Evolutionary conservation across 2,888 invertebrate genomes (phyloP).

Genomic region (Latheticus oryzae): DNA sequence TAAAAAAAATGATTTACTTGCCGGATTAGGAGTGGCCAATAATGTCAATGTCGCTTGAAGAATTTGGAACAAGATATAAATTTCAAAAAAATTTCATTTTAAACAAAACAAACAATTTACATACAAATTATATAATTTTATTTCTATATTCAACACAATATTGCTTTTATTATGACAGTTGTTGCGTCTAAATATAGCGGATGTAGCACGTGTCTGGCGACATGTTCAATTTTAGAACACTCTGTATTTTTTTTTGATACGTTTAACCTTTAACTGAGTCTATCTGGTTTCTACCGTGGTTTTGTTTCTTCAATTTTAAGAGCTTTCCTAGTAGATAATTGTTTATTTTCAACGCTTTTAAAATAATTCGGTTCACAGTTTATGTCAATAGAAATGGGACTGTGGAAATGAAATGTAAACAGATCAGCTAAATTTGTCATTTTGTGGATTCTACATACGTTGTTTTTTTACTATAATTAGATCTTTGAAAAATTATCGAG

Average conservation of each 20-base stretch:
- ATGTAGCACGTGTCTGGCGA: neutral
- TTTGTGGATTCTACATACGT: conserved; percentile 18
- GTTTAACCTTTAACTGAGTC: conserved; percentile 7
- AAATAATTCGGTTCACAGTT: conserved; percentile 31
- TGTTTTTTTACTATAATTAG: conserved; percentile 7
- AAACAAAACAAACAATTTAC: neutral
- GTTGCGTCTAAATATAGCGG: too few species aligned
- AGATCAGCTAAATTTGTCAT: conserved; percentile 28
- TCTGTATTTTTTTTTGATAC: neutral
- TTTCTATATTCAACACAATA: too few species aligned
- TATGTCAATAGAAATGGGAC: conserved; percentile 24
- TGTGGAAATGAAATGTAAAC: conserved; percentile 30
- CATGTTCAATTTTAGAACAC: neutral
- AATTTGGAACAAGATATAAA: neutral
- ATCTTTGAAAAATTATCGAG: too few species aligned
- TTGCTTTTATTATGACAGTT: too few species aligned
- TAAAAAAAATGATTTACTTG: too few species aligned
- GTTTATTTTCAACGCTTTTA: conserved; percentile 27
- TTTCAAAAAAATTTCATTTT: conserved; percentile 11
- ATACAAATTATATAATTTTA: too few species aligned
- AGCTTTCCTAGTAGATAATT: conserved; percentile 3
- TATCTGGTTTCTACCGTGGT: too few species aligned
- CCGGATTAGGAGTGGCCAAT: too few species aligned
- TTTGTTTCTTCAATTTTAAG: conserved; percentile 2
- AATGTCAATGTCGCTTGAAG: neutral